Percentiles rank a stretch among this genome's conserved stretches.
phyloP scores from a whole-genome alignment of 1,140 invertebrate genomes.

The Colletes gigas region DNA sequence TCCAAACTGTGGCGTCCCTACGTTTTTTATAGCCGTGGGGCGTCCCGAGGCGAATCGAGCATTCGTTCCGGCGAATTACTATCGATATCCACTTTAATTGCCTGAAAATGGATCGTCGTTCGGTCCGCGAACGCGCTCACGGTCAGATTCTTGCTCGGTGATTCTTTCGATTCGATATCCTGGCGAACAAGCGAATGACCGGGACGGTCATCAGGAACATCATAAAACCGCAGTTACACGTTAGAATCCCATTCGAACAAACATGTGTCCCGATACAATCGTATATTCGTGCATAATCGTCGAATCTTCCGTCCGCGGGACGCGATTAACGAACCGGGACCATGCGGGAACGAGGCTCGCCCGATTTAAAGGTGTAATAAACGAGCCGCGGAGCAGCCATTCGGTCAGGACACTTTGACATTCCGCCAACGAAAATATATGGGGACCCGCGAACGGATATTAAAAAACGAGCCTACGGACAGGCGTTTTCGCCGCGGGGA shows the following conservation, averaged over 20 bases:
- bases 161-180: conserved; percentile 2
- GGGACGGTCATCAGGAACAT: conserved; percentile 23
- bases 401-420: conserved; percentile 33
- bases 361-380: conserved; percentile 47
- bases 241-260: conserved; percentile 41
- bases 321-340: conserved; percentile 45
- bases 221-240: conserved; percentile 51
- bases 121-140: not conserved
- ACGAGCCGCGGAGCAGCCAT: conserved; percentile 39
- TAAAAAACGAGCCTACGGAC: conserved; percentile 19
- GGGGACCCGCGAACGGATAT: conserved; percentile 31
- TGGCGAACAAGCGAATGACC: conserved; percentile 1
- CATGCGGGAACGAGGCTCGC: conserved; percentile 18
- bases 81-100: conserved; percentile 12
- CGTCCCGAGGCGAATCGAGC: not conserved
- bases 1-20: too few species aligned
- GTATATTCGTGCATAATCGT: conserved; percentile 39
- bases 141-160: not conserved
- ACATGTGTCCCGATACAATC: conserved; percentile 50
- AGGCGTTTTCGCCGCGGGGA: conserved; percentile 9
- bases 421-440: conserved; percentile 37
- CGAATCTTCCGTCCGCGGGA: conserved; percentile 34
- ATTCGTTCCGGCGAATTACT: not conserved
- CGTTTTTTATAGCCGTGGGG: too few species aligned
- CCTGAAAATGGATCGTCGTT: conserved; percentile 23